phyloP scores from a whole-genome alignment of 2,113 vertebrate species.

The Spheniscus mendiculus region DNA sequence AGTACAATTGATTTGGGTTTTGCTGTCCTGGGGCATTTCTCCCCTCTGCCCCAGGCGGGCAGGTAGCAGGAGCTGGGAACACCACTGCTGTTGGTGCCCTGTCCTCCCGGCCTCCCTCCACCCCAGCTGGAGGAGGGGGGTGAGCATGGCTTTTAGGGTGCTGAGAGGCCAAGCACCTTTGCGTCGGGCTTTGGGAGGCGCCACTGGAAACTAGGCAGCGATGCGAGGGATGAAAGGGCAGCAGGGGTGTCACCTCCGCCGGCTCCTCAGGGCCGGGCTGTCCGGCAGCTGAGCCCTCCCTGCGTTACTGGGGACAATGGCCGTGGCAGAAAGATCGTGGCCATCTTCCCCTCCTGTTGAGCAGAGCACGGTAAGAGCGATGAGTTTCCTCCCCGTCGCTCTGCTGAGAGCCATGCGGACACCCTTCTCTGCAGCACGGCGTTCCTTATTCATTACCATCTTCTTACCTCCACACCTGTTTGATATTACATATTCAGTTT shows the following conservation, averaged over 20 bases:
- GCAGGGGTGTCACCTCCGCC: background rate
- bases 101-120: background rate
- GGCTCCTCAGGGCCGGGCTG: background rate
- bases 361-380: background rate
- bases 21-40: background rate
- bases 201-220: background rate
- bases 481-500: constrained; percentile 46
- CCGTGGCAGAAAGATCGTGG: background rate
- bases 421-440: background rate
- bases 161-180: background rate
- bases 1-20: fast-evolving
- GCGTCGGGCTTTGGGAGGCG: background rate
- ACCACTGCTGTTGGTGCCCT: background rate
- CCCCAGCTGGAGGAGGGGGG: background rate
- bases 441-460: background rate
- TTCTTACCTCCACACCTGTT: constrained; percentile 61
- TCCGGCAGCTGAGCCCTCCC: background rate
- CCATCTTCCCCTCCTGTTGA: background rate
- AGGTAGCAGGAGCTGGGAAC: background rate
- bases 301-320: background rate
- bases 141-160: background rate
- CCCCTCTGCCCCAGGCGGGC: fast-evolving
- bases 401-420: fast-evolving
- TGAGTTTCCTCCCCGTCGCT: background rate
- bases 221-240: background rate